These are phyloP conservation scores for Megaustenia siamemsis DNA, from an alignment of 2,888 invertebrate species.

Conservation along the genomic window DNA sequence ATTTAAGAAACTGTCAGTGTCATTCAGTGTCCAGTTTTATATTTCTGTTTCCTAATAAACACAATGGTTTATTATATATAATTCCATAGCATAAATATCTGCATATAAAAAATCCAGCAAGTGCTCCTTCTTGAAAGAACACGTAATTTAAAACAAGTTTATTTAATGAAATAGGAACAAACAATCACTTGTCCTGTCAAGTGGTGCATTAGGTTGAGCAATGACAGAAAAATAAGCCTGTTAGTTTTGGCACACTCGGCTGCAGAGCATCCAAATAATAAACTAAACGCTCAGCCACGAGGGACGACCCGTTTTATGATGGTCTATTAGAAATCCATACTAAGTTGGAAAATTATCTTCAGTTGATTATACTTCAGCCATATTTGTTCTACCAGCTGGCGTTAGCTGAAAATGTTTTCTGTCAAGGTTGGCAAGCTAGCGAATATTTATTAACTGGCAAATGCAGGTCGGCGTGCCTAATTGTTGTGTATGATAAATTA, in stretches of 20 bases:
- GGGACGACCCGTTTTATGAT: neutral
- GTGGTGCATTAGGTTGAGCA: neutral
- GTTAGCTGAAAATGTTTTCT: neutral
- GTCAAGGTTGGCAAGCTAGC: neutral
- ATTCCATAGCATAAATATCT: too few relatives aligned
- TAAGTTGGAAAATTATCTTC: slow-evolving; percentile 21
- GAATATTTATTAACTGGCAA: too few relatives aligned
- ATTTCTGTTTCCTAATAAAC: too few relatives aligned
- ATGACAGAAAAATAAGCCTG: neutral
- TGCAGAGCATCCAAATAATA: neutral
- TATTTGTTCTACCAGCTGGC: slow-evolving; percentile 30
- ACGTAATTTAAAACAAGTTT: too few relatives aligned
- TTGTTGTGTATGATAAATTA: too few relatives aligned
- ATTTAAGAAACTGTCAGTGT: too few relatives aligned
- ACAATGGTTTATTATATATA: too few relatives aligned
- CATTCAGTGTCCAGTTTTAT: too few relatives aligned
- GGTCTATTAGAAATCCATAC: slow-evolving; percentile 31
- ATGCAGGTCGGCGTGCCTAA: too few relatives aligned
- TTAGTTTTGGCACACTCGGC: neutral
- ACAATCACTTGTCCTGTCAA: neutral
- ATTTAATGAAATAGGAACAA: too few relatives aligned
- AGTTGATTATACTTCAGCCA: neutral
- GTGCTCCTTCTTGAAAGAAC: too few relatives aligned
- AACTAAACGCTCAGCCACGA: neutral
- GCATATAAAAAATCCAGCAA: too few relatives aligned